Conservation (phyloP, 2,113 vertebrate genomes). For the Dermatemys mawii region DNA sequence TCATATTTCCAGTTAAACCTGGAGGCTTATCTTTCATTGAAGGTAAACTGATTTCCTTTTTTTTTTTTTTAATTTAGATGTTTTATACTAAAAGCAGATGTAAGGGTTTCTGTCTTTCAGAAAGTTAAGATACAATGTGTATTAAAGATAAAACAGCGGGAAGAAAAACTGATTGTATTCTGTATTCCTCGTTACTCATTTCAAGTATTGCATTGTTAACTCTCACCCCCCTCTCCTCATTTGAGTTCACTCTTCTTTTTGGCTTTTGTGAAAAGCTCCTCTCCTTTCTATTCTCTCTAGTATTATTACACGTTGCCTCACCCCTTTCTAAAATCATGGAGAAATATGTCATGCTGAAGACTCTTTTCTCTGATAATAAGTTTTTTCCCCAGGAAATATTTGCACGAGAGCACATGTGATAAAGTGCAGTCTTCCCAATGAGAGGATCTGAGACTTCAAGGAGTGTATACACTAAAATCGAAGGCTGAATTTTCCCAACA, state of each 20-base stretch:
- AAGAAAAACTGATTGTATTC: background rate
- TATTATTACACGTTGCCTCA: background rate
- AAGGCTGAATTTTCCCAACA: background rate
- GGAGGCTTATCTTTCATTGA: background rate
- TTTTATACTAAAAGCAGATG: slow-evolving; percentile 1
- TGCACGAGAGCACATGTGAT: background rate
- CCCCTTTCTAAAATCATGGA: background rate
- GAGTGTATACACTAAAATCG: background rate
- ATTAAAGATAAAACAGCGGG: background rate
- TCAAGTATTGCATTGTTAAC: background rate
- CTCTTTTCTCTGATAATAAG: background rate
- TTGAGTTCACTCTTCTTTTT: background rate
- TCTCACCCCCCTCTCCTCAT: background rate
- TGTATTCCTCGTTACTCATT: background rate
- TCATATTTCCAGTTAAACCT: background rate
- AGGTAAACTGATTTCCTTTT: slow-evolving; percentile 22
- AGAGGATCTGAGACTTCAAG: background rate
- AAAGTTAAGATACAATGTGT: background rate
- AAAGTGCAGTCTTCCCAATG: background rate
- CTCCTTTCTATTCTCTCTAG: background rate
- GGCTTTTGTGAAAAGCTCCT: background rate
- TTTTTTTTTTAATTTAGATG: background rate
- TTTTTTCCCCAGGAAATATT: background rate
- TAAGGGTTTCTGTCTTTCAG: slow-evolving; percentile 13
- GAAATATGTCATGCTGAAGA: background rate